These are phyloP conservation scores for Graptemys geographica DNA, from an alignment of 2,797 vertebrate genomes.

Conservation along the genomic window DNA sequence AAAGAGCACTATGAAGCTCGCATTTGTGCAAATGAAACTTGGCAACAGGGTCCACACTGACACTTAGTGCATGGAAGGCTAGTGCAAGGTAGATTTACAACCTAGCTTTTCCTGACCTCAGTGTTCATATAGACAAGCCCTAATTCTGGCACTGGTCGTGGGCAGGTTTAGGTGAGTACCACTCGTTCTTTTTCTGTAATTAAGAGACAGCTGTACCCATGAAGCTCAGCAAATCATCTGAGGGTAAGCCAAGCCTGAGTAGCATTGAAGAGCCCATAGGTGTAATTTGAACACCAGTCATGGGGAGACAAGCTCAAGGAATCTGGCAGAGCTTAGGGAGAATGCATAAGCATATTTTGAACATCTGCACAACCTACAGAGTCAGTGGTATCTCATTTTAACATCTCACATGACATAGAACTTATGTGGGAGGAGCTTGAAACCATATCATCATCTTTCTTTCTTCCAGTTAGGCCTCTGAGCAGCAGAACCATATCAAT, in stretches of 20 bases:
- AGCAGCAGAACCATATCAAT: background rate
- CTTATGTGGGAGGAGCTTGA: background rate
- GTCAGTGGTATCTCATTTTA: background rate
- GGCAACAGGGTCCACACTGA: background rate
- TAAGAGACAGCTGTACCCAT: background rate
- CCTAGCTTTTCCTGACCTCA: background rate
- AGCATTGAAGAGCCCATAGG: background rate
- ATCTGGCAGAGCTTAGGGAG: background rate
- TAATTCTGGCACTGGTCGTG: background rate
- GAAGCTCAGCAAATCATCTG: background rate
- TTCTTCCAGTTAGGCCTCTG: background rate
- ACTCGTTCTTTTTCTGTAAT: background rate
- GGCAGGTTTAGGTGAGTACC: background rate
- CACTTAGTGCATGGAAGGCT: background rate
- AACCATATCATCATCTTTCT: background rate
- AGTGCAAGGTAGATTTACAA: background rate
- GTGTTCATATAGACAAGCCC: background rate
- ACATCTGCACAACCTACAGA: background rate
- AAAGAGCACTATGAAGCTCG: background rate
- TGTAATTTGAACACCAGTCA: background rate
- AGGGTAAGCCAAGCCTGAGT: background rate
- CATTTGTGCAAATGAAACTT: background rate
- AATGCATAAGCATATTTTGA: background rate
- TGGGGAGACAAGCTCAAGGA: background rate
- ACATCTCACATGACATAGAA: background rate